Percentiles rank a stretch among this genome's conserved stretches.
phyloP scores from a whole-genome alignment of 2,797 vertebrate species.

The Carduelis carduelis region DNA sequence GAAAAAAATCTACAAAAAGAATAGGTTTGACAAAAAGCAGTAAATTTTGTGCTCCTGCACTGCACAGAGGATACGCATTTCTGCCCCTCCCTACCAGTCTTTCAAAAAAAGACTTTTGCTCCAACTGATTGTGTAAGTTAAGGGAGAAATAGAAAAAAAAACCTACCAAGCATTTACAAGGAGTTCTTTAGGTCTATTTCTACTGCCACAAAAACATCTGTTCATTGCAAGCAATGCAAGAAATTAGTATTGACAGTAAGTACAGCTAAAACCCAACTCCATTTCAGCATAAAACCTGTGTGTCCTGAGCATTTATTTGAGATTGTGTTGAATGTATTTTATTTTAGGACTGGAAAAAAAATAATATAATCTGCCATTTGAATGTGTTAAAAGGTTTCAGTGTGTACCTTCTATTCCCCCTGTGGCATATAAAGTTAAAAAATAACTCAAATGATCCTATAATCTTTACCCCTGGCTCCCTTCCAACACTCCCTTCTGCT shows the following conservation, averaged over 20 bases:
- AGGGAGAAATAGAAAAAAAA: background rate
- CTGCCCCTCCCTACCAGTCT: fast-evolving
- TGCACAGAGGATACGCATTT: background rate
- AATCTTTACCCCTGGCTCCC: background rate
- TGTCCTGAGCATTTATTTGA: background rate
- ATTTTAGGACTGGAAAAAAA: background rate
- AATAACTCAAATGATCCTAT: background rate
- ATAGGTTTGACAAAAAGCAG: background rate
- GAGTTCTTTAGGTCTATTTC: background rate
- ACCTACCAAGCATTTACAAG: background rate
- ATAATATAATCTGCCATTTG: background rate
- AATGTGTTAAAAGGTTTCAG: background rate
- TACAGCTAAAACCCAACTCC: background rate
- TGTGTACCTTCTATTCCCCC: background rate
- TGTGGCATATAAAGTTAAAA: background rate
- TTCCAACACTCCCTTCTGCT: background rate
- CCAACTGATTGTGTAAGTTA: background rate
- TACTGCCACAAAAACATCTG: background rate
- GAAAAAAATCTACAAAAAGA: background rate
- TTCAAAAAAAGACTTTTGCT: background rate
- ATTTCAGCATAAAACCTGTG: background rate
- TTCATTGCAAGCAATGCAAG: background rate
- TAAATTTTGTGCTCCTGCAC: background rate
- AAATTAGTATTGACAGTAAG: background rate
- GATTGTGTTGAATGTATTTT: background rate